Conservation (phyloP, 1,140 invertebrate genomes). For the Stenopsyche tienmushanensis region DNA sequence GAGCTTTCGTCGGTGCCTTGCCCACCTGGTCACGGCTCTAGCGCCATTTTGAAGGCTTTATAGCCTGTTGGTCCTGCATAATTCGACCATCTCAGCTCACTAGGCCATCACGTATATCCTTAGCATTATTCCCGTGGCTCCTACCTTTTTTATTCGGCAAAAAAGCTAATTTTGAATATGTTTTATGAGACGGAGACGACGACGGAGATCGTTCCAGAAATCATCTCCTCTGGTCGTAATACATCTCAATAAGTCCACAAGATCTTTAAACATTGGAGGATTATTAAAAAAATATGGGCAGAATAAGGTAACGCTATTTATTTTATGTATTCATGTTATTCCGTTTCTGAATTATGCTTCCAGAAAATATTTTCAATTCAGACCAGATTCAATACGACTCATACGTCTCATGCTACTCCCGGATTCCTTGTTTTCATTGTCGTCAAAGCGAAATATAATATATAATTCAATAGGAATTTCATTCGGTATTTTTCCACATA, state of each 20-base stretch:
- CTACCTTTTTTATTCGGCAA: not conserved
- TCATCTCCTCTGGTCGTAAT: not conserved
- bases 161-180: not conserved
- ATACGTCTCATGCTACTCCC: not conserved
- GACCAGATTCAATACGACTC: too few relatives aligned
- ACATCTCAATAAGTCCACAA: not conserved
- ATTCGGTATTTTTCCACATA: conserved; percentile 22
- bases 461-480: conserved; percentile 24
- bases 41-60: conserved; percentile 12
- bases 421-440: conserved; percentile 15
- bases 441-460: conserved; percentile 15
- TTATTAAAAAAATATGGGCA: too few relatives aligned
- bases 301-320: too few relatives aligned
- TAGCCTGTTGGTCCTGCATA: conserved; percentile 4
- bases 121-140: not conserved
- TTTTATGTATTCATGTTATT: too few relatives aligned
- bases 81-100: not conserved
- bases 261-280: too few relatives aligned
- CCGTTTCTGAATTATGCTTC: too few relatives aligned
- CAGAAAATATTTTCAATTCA: too few relatives aligned
- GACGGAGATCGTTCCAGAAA: not conserved
- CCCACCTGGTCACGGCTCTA: conserved; percentile 5
- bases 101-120: not conserved
- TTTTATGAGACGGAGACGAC: not conserved
- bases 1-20: conserved; percentile 3